phyloP scores from a whole-genome alignment of 2,888 invertebrate species.

The Entomobrya proxima region DNA sequence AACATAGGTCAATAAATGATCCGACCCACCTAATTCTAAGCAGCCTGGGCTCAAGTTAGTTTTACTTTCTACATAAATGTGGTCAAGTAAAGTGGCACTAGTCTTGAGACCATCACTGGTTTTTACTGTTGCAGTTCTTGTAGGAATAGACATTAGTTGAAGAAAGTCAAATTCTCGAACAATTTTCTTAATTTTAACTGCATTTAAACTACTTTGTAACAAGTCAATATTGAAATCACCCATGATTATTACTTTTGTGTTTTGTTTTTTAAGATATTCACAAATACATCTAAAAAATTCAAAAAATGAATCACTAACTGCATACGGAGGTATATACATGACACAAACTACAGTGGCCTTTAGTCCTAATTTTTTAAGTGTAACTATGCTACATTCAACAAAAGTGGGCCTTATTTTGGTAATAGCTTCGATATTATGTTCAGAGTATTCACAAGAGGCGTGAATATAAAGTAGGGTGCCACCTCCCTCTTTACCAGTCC shows the following conservation, averaged over 20 bases:
- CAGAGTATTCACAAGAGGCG: background rate
- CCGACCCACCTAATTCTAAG: constrained; percentile 21
- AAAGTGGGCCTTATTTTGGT: background rate
- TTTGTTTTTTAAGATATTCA: background rate
- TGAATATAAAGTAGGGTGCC: constrained; percentile 39
- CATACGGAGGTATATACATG: constrained; percentile 13
- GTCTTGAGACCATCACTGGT: no score
- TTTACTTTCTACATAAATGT: background rate
- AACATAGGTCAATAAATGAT: constrained; percentile 13
- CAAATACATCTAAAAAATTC: background rate
- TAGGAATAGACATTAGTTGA: background rate
- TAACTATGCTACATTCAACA: constrained; percentile 26
- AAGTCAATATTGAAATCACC: constrained; percentile 40
- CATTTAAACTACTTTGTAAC: background rate
- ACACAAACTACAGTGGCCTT: background rate
- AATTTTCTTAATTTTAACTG: background rate
- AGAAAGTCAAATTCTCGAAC: background rate
- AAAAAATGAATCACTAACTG: constrained; percentile 1
- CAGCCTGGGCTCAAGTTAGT: background rate
- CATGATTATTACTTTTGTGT: background rate
- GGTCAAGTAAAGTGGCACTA: background rate
- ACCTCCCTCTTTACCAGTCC: constrained; percentile 29
- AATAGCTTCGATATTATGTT: background rate
- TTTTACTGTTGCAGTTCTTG: background rate
- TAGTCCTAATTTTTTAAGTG: background rate